These are phyloP conservation scores for Pachypanchax playfairii DNA, from an alignment of 2,113 vertebrate species.

Conservation along the genomic window DNA sequence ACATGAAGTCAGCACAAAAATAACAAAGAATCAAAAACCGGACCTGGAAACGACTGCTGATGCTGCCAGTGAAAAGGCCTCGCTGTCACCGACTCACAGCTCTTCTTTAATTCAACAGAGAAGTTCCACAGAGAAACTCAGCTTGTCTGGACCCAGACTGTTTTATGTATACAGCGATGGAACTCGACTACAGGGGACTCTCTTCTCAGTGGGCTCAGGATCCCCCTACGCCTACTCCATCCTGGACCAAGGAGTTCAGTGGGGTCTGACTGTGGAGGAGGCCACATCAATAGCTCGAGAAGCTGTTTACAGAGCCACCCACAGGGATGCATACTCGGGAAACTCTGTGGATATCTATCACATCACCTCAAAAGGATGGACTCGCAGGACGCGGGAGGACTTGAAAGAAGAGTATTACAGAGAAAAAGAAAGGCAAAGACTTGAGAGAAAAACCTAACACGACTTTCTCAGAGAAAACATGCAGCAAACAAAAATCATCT, in stretches of 20 bases:
- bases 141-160: conserved; percentile 76
- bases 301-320: conserved; percentile 85
- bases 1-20: conserved; percentile 4
- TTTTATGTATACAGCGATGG: conserved; percentile 88
- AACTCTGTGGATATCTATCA: conserved; percentile 87
- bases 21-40: conserved; percentile 12
- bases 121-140: background rate
- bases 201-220: conserved; percentile 88
- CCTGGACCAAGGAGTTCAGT: conserved; percentile 80
- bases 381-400: conserved; percentile 74
- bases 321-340: conserved; percentile 87
- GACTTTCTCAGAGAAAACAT: conserved; percentile 31
- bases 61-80: conserved; percentile 10
- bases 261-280: conserved; percentile 77
- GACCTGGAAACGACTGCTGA: background rate
- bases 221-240: conserved; percentile 88
- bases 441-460: conserved; percentile 23
- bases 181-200: conserved; percentile 77
- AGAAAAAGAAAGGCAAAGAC: conserved; percentile 59
- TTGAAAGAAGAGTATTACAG: conserved; percentile 79
- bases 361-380: conserved; percentile 83
- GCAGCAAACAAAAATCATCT: conserved; percentile 42
- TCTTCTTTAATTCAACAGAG: background rate
- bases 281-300: conserved; percentile 81
- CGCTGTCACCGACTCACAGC: conserved; percentile 10